Percentiles rank a stretch among this genome's conserved stretches.
phyloP scores from a whole-genome alignment of 2,888 invertebrate genomes.

The Philopedon plagiatum region DNA sequence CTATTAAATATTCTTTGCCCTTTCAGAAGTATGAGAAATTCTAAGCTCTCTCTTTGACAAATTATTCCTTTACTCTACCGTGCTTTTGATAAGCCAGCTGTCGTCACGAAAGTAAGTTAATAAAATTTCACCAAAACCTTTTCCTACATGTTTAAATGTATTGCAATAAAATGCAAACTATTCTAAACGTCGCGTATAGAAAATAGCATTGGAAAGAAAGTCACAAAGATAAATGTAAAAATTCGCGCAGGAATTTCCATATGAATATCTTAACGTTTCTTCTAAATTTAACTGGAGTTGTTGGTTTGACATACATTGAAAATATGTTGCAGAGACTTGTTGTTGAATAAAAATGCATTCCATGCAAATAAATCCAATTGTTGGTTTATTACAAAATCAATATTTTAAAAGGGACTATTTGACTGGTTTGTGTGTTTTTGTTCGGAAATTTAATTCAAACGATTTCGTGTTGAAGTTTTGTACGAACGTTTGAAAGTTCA shows the following conservation, averaged over 20 bases:
- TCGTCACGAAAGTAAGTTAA: neutral
- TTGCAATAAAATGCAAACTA: slow-evolving; percentile 34
- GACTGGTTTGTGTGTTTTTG: slow-evolving; percentile 10
- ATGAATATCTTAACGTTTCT: slow-evolving; percentile 46
- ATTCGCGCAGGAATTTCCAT: slow-evolving; percentile 48
- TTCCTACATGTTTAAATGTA: slow-evolving; percentile 16
- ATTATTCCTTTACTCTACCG: no score
- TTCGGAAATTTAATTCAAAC: slow-evolving; percentile 16
- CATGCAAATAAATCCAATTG: slow-evolving; percentile 41
- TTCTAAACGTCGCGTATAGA: slow-evolving; percentile 30
- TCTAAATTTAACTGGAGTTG: slow-evolving; percentile 44
- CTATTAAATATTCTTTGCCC: no score
- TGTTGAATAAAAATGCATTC: slow-evolving; percentile 39
- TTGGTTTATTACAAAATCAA: slow-evolving; percentile 44
- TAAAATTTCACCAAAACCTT: neutral
- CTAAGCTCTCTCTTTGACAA: no score
- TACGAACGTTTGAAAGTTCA: neutral
- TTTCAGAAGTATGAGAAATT: no score
- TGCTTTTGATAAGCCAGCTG: neutral
- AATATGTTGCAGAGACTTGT: slow-evolving; percentile 40
- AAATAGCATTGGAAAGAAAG: slow-evolving; percentile 36
- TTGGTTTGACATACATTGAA: slow-evolving; percentile 40
- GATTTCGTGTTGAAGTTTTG: slow-evolving; percentile 18
- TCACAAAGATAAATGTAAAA: slow-evolving; percentile 43
- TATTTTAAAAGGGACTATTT: slow-evolving; percentile 17